phyloP scores from a whole-genome alignment of 2,797 vertebrate species.

The Sylvia borin region DNA sequence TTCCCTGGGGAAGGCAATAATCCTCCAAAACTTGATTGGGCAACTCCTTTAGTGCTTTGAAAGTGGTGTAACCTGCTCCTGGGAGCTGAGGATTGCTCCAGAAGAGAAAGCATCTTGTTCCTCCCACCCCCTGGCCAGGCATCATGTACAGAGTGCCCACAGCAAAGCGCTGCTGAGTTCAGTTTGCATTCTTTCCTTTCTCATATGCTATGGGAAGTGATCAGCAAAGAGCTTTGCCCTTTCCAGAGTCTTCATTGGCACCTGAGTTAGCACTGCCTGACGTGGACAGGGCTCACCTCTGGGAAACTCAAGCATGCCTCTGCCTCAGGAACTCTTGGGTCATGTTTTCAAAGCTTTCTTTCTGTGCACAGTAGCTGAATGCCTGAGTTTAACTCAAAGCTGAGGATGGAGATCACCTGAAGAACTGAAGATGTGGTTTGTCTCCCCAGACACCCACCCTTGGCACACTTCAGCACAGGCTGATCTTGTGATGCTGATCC shows the following conservation, averaged over 20 bases:
- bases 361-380: neutral
- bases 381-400: neutral
- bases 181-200: neutral
- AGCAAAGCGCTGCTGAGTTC: neutral
- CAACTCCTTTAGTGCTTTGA: neutral
- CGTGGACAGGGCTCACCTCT: neutral
- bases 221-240: conserved; percentile 2
- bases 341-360: conserved; percentile 36
- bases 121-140: neutral
- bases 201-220: neutral
- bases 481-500: neutral
- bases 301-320: neutral
- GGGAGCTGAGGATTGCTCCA: neutral
- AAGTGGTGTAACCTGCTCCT: neutral
- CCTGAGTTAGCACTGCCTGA: conserved; percentile 22
- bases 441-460: neutral
- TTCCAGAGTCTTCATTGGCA: neutral
- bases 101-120: conserved; percentile 13
- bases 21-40: neutral
- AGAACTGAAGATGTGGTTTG: neutral
- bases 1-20: neutral
- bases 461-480: neutral
- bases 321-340: conserved; percentile 41
- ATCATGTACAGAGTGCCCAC: neutral
- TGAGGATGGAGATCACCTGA: neutral